Evolutionary conservation across 92 coral and sea anemone species (phyloP).

Genomic region (Blastomussa wellsi): DNA sequence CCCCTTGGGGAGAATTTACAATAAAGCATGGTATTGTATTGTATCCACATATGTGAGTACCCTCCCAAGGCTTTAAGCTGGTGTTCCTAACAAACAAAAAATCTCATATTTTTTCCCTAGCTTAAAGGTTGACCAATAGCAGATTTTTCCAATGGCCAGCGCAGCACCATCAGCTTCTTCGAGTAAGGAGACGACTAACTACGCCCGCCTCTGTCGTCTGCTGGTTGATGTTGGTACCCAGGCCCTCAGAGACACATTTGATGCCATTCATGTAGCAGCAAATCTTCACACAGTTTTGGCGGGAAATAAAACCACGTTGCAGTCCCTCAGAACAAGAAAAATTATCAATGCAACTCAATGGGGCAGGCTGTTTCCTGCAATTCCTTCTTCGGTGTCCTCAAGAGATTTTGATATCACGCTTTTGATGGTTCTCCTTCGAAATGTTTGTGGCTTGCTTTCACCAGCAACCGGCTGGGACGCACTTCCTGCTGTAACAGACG

Average conservation of each 20-base stretch:
- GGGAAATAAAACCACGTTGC: not conserved
- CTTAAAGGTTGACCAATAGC: not conserved
- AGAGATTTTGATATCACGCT: constrained; percentile 6
- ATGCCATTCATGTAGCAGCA: not conserved
- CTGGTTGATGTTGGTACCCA: constrained; percentile 14
- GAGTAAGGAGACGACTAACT: not conserved
- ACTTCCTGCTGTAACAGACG: constrained; percentile 37
- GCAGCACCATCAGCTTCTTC: constrained; percentile 4
- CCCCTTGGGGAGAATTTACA: too few species aligned
- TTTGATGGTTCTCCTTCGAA: not conserved
- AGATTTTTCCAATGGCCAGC: not conserved
- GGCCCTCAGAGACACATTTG: not conserved
- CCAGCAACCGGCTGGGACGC: constrained; percentile 55
- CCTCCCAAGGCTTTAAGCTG: too few species aligned
- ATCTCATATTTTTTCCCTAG: not conserved
- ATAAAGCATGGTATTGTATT: too few species aligned
- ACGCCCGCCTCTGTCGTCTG: constrained; percentile 6
- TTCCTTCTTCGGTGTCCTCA: constrained; percentile 20
- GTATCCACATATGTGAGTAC: too few species aligned
- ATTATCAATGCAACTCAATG: constrained; percentile 24
- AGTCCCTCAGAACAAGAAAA: not conserved
- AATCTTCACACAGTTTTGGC: constrained; percentile 18
- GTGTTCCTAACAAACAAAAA: not conserved
- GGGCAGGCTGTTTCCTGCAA: constrained; percentile 16
- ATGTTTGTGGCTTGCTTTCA: constrained; percentile 10